phyloP scores from a whole-genome alignment of 2,113 vertebrate species.

The Gadus macrocephalus region DNA sequence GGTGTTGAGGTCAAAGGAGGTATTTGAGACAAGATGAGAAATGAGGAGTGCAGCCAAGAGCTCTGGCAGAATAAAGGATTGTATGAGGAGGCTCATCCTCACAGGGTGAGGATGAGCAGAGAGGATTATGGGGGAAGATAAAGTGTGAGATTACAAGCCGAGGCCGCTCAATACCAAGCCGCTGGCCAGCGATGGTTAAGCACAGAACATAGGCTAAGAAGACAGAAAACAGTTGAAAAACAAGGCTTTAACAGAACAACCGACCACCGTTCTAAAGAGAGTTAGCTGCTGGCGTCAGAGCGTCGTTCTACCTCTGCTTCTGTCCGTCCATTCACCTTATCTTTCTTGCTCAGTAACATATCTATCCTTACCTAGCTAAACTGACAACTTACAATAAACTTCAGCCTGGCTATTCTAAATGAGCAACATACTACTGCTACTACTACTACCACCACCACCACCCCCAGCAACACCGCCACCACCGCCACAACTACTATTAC shows the following conservation, averaged over 20 bases:
- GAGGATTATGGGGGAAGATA: conserved; percentile 54
- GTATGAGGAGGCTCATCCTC: conserved; percentile 10
- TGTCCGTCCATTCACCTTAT: no score
- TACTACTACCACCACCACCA: no score
- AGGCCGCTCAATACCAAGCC: conserved; percentile 37
- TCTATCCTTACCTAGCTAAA: no score
- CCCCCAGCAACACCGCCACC: no score
- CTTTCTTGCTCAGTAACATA: no score
- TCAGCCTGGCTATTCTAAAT: no score
- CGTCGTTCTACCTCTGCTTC: not conserved
- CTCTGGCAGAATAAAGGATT: conserved; percentile 1
- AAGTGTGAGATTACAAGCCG: conserved; percentile 51
- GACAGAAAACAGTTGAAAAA: not conserved
- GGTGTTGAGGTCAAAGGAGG: conserved; percentile 11
- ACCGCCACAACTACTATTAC: no score
- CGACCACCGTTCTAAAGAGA: not conserved
- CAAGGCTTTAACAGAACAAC: not conserved
- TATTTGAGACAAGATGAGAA: conserved; percentile 6
- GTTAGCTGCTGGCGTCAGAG: not conserved
- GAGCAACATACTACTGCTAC: no score
- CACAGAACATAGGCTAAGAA: not conserved
- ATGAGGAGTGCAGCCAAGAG: not conserved
- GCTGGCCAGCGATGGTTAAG: not conserved
- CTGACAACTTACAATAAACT: no score
- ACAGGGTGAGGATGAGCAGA: conserved; percentile 45